Conservation (phyloP, 2,888 invertebrate species). For the Bruchidius siliquastri region DNA sequence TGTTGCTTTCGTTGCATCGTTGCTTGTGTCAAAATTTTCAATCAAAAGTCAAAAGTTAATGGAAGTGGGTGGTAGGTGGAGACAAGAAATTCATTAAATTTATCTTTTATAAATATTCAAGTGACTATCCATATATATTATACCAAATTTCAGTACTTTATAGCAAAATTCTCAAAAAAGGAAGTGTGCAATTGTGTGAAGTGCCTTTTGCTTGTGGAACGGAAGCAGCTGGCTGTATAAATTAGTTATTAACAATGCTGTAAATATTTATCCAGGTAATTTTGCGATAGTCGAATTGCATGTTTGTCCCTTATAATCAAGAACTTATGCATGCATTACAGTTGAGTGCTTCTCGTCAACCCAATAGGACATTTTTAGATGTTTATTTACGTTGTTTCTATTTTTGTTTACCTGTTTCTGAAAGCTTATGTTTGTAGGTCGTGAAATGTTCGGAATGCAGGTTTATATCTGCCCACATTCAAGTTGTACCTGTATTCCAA, state of each 20-base stretch:
- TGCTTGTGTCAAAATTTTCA: not conserved
- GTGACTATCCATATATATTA: not conserved
- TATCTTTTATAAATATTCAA: not conserved
- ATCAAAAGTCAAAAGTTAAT: not conserved
- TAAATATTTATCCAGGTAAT: not conserved
- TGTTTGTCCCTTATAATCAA: not conserved
- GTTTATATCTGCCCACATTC: not conserved
- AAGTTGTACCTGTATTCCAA: not conserved
- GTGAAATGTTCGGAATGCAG: not conserved
- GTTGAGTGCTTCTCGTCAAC: not conserved
- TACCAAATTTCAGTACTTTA: not conserved
- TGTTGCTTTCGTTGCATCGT: not conserved
- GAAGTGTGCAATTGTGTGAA: not conserved
- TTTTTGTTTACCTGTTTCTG: not conserved
- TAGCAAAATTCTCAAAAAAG: not conserved
- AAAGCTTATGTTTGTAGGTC: not conserved
- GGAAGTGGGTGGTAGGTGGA: not conserved
- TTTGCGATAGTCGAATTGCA: not conserved
- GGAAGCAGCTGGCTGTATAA: not conserved
- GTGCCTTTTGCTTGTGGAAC: not conserved
- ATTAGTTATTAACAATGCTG: not conserved
- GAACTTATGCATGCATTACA: not conserved
- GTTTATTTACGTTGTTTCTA: not conserved
- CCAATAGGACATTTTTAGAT: not conserved
- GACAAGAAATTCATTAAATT: not conserved